Evolutionary conservation across 2,888 invertebrate genomes (phyloP).

Genomic region (Slavum lentiscoides): DNA sequence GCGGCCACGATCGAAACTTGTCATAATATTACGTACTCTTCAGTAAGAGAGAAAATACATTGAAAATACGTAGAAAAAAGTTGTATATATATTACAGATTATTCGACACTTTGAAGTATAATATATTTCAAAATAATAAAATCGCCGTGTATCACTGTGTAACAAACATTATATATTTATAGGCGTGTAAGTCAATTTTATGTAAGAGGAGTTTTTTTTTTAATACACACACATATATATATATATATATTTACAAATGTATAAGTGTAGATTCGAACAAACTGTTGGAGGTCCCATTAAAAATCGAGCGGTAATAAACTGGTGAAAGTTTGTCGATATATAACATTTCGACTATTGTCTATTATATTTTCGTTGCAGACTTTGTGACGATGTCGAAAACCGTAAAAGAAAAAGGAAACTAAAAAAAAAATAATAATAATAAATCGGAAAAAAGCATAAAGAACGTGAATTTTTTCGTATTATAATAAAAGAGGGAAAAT

Average conservation of each 20-base stretch:
- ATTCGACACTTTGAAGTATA: too few relatives aligned
- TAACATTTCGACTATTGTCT: slow-evolving; percentile 24
- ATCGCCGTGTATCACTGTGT: too few relatives aligned
- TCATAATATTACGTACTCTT: too few relatives aligned
- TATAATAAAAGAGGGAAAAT: too few relatives aligned
- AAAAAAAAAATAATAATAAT: too few relatives aligned
- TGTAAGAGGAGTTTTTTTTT: background rate
- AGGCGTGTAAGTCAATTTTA: background rate
- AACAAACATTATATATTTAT: too few relatives aligned
- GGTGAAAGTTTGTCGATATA: slow-evolving; percentile 32
- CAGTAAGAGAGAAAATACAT: too few relatives aligned
- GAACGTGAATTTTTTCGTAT: background rate
- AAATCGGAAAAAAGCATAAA: slow-evolving; percentile 23
- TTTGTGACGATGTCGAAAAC: background rate
- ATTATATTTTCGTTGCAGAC: background rate
- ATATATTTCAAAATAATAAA: too few relatives aligned
- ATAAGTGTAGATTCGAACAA: background rate
- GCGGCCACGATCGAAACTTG: too few relatives aligned
- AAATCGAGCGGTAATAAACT: slow-evolving; percentile 32
- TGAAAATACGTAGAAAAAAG: too few relatives aligned
- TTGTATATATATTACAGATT: too few relatives aligned
- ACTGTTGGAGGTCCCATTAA: slow-evolving; percentile 18
- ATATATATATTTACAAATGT: background rate
- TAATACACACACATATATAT: background rate
- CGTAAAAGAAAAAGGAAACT: background rate